phyloP scores from a whole-genome alignment of 2,888 invertebrate genomes.

The Drepanosiphum platanoidis region DNA sequence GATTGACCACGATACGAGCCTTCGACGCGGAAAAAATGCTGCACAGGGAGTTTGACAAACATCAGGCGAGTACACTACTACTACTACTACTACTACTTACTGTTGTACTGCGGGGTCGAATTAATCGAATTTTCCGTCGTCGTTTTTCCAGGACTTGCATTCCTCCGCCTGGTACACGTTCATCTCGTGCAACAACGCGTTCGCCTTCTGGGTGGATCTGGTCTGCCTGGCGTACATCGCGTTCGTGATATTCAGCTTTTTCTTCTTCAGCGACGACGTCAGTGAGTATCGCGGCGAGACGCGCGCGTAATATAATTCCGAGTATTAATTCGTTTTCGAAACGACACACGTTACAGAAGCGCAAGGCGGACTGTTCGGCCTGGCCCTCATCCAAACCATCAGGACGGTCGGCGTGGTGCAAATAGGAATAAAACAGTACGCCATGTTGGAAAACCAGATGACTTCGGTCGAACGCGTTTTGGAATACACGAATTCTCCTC shows the following conservation, averaged over 20 bases:
- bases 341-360: too few species aligned
- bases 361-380: not conserved
- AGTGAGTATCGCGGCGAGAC: not conserved
- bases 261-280: not conserved
- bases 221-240: not conserved
- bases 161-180: conserved; percentile 91
- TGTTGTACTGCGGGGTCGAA: too few species aligned
- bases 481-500: not conserved
- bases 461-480: conserved; percentile 84
- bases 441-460: conserved; percentile 80
- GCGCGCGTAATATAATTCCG: not conserved
- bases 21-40: conserved; percentile 84
- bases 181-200: conserved; percentile 90
- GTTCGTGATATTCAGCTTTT: not conserved
- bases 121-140: not conserved
- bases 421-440: not conserved
- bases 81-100: too few species aligned
- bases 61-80: too few species aligned
- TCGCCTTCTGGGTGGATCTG: conserved; percentile 92
- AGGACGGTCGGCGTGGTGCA: not conserved
- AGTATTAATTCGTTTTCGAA: not conserved
- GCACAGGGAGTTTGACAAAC: conserved; percentile 81
- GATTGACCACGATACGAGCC: conserved; percentile 90
- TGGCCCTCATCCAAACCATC: not conserved
- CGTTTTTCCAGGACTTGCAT: conserved; percentile 63